Conservation (phyloP, 2,888 invertebrate genomes). For the Dorcus parallelipipedus region DNA sequence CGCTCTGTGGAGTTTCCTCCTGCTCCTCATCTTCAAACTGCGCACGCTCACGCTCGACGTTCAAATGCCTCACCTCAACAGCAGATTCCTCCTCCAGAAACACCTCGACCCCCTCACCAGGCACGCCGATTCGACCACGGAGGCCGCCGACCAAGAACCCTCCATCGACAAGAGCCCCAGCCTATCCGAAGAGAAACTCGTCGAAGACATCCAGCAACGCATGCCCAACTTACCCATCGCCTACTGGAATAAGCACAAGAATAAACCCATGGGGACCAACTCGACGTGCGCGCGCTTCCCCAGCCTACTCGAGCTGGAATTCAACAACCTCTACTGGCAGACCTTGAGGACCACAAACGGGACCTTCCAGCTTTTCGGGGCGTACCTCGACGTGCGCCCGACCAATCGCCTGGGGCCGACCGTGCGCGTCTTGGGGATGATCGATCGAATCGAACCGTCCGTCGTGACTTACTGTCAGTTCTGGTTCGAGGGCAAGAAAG, state of each 20-base stretch:
- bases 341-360: conserved; percentile 76
- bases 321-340: conserved; percentile 94
- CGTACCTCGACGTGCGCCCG: conserved; percentile 80
- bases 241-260: conserved; percentile 81
- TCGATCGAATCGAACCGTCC: conserved; percentile 82
- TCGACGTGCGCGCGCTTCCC: conserved; percentile 82
- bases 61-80: conserved; percentile 46
- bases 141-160: conserved; percentile 54
- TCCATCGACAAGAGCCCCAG: conserved; percentile 59
- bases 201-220: conserved; percentile 73
- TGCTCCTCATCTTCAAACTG: conserved; percentile 49
- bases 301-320: conserved; percentile 84
- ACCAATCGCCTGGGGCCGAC: conserved; percentile 78
- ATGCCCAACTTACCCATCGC: conserved; percentile 81
- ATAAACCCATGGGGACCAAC: conserved; percentile 67
- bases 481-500: conserved; percentile 83
- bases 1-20: conserved; percentile 50
- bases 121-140: conserved; percentile 47
- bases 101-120: conserved; percentile 44
- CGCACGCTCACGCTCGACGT: conserved; percentile 44
- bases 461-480: conserved; percentile 82
- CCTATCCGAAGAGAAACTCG: conserved; percentile 70
- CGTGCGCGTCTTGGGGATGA: conserved; percentile 78
- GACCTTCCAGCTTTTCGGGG: conserved; percentile 88
- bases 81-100: conserved; percentile 54